Evolutionary conservation across 2,888 invertebrate species (phyloP).

Genomic region (Harmothoe impar): DNA sequence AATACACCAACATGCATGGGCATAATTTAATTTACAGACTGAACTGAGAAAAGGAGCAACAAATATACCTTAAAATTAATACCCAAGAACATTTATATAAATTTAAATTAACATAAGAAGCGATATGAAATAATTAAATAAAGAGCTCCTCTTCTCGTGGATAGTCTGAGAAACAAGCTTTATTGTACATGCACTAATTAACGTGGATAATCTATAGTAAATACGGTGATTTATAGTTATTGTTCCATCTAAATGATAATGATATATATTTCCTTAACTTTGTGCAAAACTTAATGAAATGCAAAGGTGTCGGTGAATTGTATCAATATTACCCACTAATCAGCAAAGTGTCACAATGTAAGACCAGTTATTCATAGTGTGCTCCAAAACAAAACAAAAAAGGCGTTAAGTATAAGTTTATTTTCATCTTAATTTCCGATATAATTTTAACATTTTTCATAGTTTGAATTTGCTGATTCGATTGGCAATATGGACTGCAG

Average conservation of each 20-base stretch:
- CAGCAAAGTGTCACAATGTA: too few relatives aligned
- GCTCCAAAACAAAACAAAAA: too few relatives aligned
- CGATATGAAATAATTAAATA: neutral
- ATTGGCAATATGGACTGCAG: too few relatives aligned
- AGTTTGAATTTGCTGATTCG: too few relatives aligned
- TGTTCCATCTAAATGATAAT: too few relatives aligned
- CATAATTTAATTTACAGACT: neutral
- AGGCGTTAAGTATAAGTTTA: neutral
- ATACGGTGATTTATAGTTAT: too few relatives aligned
- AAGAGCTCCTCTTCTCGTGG: neutral
- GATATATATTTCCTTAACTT: too few relatives aligned
- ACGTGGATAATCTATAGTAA: neutral
- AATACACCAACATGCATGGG: slow-evolving; percentile 24
- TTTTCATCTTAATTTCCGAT: neutral
- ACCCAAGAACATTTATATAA: neutral
- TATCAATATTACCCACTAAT: too few relatives aligned
- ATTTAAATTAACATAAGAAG: neutral
- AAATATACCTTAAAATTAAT: neutral
- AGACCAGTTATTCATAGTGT: too few relatives aligned
- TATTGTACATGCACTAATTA: neutral
- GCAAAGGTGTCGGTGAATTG: too few relatives aligned
- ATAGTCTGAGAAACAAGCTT: slow-evolving; percentile 29
- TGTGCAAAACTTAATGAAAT: too few relatives aligned
- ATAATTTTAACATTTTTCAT: too few relatives aligned
- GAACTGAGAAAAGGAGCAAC: neutral